A percentile compares a stretch with the other conserved stretches of the same genome.
phyloP scores from a whole-genome alignment of 1,140 invertebrate genomes.

The Archivesica marissinica region DNA sequence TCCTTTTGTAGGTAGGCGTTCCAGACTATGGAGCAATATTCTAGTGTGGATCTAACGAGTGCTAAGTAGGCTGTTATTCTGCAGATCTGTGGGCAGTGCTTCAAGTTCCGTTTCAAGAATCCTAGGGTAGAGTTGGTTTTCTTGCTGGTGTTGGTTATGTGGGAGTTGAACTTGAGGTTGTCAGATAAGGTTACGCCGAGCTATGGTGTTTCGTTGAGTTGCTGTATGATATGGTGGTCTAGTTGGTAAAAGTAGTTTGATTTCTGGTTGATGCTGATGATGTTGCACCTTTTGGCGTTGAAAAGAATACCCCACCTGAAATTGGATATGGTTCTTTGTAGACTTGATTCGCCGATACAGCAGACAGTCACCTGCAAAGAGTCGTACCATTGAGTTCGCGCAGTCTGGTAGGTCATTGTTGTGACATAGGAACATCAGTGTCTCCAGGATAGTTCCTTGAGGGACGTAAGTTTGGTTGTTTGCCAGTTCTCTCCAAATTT shows the following conservation, averaged over 20 bases:
- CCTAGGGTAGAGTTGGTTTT: conserved; percentile 1
- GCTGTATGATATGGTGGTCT: conserved; percentile 11
- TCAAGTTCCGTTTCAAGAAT: conserved; percentile 24
- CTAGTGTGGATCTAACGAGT: conserved; percentile 29
- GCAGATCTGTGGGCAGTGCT: not conserved
- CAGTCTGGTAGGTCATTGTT: conserved; percentile 58
- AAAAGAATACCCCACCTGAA: conserved; percentile 25
- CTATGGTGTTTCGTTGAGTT: not conserved
- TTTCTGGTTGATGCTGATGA: not conserved
- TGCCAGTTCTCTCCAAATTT: too few species aligned
- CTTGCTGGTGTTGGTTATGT: conserved; percentile 30
- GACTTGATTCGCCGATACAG: conserved; percentile 29
- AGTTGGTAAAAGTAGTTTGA: conserved; percentile 4
- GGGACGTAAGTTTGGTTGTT: too few species aligned
- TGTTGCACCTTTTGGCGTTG: not conserved
- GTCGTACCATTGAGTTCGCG: conserved; percentile 49
- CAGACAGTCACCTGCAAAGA: conserved; percentile 60
- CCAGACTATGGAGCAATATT: not conserved
- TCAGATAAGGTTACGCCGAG: conserved; percentile 15
- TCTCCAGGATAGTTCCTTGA: not conserved
- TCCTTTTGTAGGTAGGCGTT: not conserved
- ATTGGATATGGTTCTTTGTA: not conserved
- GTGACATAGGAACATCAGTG: conserved; percentile 54
- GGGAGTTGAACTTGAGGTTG: not conserved
- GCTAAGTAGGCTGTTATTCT: not conserved